Percentiles rank a stretch among this genome's conserved stretches.
Evolutionary conservation across 37 sponge, comb jelly and placozoan genomes (phyloP).

Genomic region (Tethya wilhelma): DNA sequence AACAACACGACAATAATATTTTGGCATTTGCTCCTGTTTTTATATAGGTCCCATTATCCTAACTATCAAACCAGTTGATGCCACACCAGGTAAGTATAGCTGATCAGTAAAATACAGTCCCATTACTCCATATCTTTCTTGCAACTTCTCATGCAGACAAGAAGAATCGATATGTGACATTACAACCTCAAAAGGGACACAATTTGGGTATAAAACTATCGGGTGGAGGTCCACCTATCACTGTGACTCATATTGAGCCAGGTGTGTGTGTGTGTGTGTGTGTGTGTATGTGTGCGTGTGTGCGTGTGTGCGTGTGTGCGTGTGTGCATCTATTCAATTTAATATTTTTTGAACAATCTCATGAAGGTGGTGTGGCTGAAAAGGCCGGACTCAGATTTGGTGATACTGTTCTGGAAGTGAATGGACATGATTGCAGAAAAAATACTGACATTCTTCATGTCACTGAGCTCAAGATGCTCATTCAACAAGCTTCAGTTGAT

Average conservation of each 20-base stretch:
- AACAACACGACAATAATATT: too few species aligned
- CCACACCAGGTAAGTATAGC: too few species aligned
- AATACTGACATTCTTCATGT: slow-evolving; percentile 6
- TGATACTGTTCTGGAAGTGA: slow-evolving; percentile 53
- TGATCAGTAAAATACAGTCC: too few species aligned
- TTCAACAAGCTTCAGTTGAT: slow-evolving; percentile 13
- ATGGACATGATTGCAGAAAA: slow-evolving; percentile 41
- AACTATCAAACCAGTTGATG: too few species aligned
- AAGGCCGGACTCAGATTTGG: slow-evolving; percentile 44
- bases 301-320: background rate
- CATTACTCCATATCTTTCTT: too few species aligned
- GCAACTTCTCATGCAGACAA: too few species aligned
- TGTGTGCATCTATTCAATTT: background rate
- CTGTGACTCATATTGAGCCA: slow-evolving; percentile 37
- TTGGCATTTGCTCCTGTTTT: too few species aligned
- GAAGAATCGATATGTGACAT: background rate
- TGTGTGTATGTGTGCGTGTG: background rate
- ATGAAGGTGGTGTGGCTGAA: slow-evolving; percentile 36
- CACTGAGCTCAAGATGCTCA: slow-evolving; percentile 38
- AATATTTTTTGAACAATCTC: background rate
- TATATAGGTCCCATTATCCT: too few species aligned
- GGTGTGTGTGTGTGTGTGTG: slow-evolving; percentile 15
- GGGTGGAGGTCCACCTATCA: slow-evolving; percentile 48
- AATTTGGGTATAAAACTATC: slow-evolving; percentile 44
- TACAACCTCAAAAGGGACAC: background rate